Conservation (phyloP, 2,797 vertebrate genomes). For the Acridotheres tristis region DNA sequence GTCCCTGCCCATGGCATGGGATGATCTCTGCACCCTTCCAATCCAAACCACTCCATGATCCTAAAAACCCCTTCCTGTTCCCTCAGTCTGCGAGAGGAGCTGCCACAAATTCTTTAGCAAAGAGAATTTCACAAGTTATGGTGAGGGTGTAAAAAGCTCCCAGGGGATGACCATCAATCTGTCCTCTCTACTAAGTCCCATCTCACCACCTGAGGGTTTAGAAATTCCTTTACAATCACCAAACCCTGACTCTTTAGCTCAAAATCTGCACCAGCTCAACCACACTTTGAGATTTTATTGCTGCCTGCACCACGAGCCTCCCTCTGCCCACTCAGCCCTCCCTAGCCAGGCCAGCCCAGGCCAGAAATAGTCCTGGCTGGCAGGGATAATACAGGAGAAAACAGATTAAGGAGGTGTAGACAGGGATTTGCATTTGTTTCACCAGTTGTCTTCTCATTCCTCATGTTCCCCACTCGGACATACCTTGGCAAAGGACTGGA, state of each 20-base stretch:
- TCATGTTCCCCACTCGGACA: not conserved
- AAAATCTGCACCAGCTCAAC: not conserved
- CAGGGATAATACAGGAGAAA: not conserved
- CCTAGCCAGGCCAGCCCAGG: not conserved
- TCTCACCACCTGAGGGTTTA: not conserved
- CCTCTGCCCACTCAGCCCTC: not conserved
- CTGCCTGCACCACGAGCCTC: not conserved
- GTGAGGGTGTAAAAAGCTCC: not conserved
- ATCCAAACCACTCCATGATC: not conserved
- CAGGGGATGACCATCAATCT: not conserved
- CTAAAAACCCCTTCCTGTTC: not conserved
- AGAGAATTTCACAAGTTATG: not conserved
- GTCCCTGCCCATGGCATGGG: not conserved
- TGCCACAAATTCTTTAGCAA: not conserved
- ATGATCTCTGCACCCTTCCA: not conserved
- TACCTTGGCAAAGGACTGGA: not conserved
- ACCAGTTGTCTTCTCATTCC: not conserved
- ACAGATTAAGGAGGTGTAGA: not conserved
- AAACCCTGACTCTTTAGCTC: not conserved
- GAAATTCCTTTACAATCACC: not conserved
- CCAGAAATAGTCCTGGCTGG: not conserved
- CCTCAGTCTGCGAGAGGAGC: not conserved
- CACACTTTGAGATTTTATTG: not conserved
- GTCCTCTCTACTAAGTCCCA: not conserved
- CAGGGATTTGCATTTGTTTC: not conserved